Evolutionary conservation across 2,797 vertebrate species (phyloP).

Genomic region (Oreortyx pictus): DNA sequence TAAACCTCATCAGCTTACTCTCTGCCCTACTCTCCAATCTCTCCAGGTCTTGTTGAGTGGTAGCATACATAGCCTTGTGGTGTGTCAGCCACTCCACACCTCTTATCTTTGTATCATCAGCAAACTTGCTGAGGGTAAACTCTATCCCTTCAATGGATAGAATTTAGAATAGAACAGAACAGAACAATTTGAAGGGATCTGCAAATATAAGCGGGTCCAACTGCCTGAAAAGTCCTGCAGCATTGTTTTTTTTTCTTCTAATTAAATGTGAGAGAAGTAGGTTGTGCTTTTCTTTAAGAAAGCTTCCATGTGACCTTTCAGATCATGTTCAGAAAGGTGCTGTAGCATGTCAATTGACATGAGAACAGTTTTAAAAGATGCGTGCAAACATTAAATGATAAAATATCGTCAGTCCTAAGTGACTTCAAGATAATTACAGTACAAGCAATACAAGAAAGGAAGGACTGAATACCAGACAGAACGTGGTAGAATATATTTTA

Average conservation of each 20-base stretch:
- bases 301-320: neutral
- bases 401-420: neutral
- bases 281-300: neutral
- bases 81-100: too few species aligned
- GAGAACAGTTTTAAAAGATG: neutral
- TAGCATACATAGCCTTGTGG: too few species aligned
- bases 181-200: neutral
- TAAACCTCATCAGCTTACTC: too few species aligned
- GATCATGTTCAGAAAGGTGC: neutral
- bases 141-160: too few species aligned
- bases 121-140: too few species aligned
- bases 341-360: neutral
- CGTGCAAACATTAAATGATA: neutral
- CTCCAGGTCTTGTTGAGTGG: too few species aligned
- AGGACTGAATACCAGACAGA: neutral
- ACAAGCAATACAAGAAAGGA: neutral
- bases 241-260: neutral
- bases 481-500: neutral
- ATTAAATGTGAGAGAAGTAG: neutral
- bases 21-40: too few species aligned
- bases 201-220: neutral
- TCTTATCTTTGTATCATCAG: too few species aligned
- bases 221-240: neutral
- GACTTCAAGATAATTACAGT: neutral
- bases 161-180: too few species aligned